Percentiles rank a stretch among this genome's conserved stretches.
phyloP scores from a whole-genome alignment of 2,888 invertebrate genomes.

The Digitonthophagus gazella region DNA sequence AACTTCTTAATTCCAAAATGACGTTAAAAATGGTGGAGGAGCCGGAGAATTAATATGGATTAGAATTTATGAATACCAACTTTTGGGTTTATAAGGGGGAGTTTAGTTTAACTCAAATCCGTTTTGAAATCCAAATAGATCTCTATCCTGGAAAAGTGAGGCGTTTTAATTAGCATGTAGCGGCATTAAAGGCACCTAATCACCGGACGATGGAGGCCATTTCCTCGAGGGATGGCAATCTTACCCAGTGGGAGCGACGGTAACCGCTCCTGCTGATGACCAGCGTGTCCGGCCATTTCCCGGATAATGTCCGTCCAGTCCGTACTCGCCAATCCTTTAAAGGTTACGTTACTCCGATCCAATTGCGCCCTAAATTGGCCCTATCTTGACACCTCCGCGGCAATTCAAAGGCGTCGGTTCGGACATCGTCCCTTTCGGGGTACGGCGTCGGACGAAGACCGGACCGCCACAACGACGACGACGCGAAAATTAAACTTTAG shows the following conservation, averaged over 20 bases:
- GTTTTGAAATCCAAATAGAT: not conserved
- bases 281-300: constrained; percentile 39
- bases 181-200: constrained; percentile 37
- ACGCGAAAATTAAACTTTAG: constrained; percentile 16
- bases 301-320: constrained; percentile 36
- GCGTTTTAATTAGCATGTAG: constrained; percentile 39
- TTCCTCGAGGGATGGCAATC: constrained; percentile 31
- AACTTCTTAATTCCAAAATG: no score
- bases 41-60: no score
- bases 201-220: constrained; percentile 34
- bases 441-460: constrained; percentile 20
- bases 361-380: constrained; percentile 52
- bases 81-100: not conserved
- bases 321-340: constrained; percentile 51
- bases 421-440: constrained; percentile 34
- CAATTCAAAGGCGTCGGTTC: constrained; percentile 37
- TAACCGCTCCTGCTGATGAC: constrained; percentile 36
- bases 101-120: not conserved
- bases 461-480: constrained; percentile 9
- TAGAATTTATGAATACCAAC: no score
- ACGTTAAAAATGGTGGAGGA: no score
- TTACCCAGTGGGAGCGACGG: constrained; percentile 20
- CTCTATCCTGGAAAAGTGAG: constrained; percentile 8
- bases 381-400: constrained; percentile 53
- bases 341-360: constrained; percentile 51